Base-by-base conservation (phyloP, 2,113 vertebrate species). In the Ascaphus truei region DNA sequence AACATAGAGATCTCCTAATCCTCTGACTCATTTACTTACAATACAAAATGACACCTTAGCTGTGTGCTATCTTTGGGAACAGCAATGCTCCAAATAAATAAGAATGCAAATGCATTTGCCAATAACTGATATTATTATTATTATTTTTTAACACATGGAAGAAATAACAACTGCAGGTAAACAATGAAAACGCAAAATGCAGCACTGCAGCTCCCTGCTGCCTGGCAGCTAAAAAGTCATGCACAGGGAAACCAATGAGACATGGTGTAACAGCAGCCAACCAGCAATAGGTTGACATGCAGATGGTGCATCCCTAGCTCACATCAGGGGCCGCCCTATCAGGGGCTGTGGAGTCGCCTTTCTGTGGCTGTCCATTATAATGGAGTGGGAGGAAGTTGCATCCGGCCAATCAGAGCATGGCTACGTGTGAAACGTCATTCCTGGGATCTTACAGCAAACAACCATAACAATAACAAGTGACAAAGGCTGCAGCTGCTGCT, bases 401-500 rank as follows among this genome's bases (percentile, higher is more conserved):
- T 1, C 16, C n/a, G 22, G 30, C 65, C 41, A 59, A 68, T 68
- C 65, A 50, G 39, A 16, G 7, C 1, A 29, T 8, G 41, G 27
- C 53, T 68, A 59, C 65, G 65, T 59, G 65, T 15, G 20, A 4
- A 11, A 31, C 65, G 65, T 68, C 52, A 68, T 43, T 16, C 20
- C 26, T 29, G 13, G n/a, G 41, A 59, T 41, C 55, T 59, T 18
- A 25, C 4, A 59, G 53, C 65, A 68, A 65, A 25, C 4, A 59
- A 41, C 65, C 58, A 65, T 50, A 68, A 68, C 65, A 68, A 68
- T 68, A 68, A 68, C 65, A 68, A 68, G 65, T 12, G 65, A 68
- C 18, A 57, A 45, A 58, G 53, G 6, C 55, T 2, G 64, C 52
- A 27, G 65, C 41, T 37, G 62, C 15, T 2, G 6, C 31, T 7